phyloP scores from a whole-genome alignment of 2,888 invertebrate species.

The Aricia artaxerxes region DNA sequence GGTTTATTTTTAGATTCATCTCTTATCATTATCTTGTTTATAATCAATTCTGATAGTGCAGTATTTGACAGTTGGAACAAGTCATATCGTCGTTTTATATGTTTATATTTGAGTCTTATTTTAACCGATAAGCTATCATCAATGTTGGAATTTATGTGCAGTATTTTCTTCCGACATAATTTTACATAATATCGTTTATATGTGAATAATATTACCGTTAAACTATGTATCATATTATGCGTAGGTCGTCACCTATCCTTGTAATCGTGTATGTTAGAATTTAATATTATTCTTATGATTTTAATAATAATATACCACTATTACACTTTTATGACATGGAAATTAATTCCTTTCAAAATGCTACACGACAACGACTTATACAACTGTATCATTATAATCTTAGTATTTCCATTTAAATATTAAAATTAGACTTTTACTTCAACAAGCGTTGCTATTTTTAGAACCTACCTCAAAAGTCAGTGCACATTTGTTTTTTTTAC shows the following conservation, averaged over 20 bases:
- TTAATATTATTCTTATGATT: too few species aligned
- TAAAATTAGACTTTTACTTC: background rate
- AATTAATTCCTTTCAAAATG: background rate
- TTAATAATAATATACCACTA: too few species aligned
- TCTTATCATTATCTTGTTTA: background rate
- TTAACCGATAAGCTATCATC: background rate
- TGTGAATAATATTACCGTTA: background rate
- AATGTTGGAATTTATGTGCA: background rate
- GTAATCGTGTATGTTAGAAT: too few species aligned
- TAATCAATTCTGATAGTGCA: background rate
- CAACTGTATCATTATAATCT: background rate
- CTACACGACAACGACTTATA: background rate
- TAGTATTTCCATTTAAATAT: background rate
- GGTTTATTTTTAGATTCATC: constrained; percentile 5
- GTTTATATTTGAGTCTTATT: background rate
- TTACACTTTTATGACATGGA: too few species aligned
- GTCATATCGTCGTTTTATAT: background rate
- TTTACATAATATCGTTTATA: background rate
- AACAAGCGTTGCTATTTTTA: background rate
- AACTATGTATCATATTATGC: background rate
- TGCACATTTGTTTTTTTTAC: background rate
- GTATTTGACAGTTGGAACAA: background rate
- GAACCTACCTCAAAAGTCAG: background rate
- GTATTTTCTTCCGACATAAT: background rate
- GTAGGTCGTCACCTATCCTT: background rate